Evolutionary conservation across 2,797 vertebrate genomes (phyloP).

Genomic region (Graptemys geographica): DNA sequence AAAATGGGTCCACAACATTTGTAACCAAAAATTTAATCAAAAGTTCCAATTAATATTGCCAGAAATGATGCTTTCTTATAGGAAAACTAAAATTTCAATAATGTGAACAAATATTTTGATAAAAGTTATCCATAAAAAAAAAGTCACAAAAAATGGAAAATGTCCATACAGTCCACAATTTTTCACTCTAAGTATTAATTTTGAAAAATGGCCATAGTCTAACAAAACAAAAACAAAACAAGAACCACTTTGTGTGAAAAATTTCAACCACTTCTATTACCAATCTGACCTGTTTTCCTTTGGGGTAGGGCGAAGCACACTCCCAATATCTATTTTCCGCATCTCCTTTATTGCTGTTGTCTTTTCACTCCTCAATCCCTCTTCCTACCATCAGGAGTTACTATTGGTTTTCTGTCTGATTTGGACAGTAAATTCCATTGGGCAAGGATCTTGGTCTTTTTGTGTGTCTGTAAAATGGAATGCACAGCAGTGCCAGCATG

Average conservation of each 20-base stretch:
- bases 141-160: background rate
- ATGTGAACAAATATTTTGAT: background rate
- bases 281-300: background rate
- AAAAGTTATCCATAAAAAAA: background rate
- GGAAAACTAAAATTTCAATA: background rate
- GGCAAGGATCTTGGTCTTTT: background rate
- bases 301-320: background rate
- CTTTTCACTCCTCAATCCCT: background rate
- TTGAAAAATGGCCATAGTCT: background rate
- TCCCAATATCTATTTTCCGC: background rate
- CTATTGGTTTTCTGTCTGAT: background rate
- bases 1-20: background rate
- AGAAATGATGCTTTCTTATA: background rate
- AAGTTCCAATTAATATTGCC: background rate
- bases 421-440: background rate
- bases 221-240: background rate
- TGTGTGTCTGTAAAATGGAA: rapidly evolving
- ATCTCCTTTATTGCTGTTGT: background rate
- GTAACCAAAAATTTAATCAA: background rate
- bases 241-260: background rate
- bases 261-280: background rate
- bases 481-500: rapidly evolving
- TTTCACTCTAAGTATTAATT: background rate
- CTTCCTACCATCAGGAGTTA: background rate
- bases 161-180: background rate